Evolutionary conservation across 2,797 vertebrate species (phyloP).

Genomic region (Toxotes lorentzi): DNA sequence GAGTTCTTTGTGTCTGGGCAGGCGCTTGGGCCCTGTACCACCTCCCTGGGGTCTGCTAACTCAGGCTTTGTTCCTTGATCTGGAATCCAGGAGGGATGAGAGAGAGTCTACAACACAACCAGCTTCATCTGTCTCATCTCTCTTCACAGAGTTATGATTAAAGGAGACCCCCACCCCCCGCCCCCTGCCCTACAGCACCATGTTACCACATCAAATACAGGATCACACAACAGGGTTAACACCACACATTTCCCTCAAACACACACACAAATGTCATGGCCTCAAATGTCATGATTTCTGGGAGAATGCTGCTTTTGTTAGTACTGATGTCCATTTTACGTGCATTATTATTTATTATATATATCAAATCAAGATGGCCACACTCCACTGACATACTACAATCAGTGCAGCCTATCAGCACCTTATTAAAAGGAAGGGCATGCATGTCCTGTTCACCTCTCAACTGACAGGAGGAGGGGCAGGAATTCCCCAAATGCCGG

Average conservation of each 20-base stretch:
- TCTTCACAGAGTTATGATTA: constrained; percentile 61
- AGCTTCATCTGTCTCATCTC: constrained; percentile 58
- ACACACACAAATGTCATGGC: constrained; percentile 17
- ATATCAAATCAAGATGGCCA: constrained; percentile 17
- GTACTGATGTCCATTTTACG: not conserved
- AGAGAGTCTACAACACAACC: constrained; percentile 35
- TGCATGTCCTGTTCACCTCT: constrained; percentile 42
- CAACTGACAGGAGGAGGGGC: constrained; percentile 39
- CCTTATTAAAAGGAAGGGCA: constrained; percentile 23
- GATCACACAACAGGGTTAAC: constrained; percentile 50
- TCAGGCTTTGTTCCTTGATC: constrained; percentile 45
- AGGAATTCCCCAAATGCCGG: constrained; percentile 63
- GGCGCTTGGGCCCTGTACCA: constrained; percentile 25
- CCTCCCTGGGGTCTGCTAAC: constrained; percentile 47
- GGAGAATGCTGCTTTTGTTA: constrained; percentile 11
- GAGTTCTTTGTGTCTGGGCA: constrained; percentile 53
- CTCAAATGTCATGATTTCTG: constrained; percentile 16
- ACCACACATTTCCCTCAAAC: constrained; percentile 21
- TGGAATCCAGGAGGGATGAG: constrained; percentile 48
- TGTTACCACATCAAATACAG: constrained; percentile 60
- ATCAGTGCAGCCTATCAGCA: not conserved
- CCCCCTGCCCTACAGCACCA: constrained; percentile 6
- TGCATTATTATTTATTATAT: constrained; percentile 17
- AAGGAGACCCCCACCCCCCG: constrained; percentile 29
- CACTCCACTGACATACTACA: constrained; percentile 24